phyloP scores from a whole-genome alignment of 2,888 invertebrate species.

The Bellardia pandia region DNA sequence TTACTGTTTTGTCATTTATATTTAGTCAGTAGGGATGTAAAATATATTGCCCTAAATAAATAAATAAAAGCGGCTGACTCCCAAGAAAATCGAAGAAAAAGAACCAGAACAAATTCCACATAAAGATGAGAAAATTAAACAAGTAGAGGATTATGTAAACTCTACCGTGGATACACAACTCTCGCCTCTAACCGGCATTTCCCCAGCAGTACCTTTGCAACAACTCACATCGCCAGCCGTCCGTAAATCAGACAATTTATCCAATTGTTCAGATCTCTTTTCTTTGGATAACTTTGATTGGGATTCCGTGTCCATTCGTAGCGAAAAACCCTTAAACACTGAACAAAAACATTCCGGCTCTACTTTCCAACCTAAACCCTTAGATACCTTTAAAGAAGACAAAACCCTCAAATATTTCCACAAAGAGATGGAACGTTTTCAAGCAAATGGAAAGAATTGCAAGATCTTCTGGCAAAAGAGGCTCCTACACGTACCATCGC shows the following conservation, averaged over 20 bases:
- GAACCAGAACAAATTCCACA: slow-evolving; percentile 10
- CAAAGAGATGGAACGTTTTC: slow-evolving; percentile 94
- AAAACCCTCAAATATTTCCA: slow-evolving; percentile 90
- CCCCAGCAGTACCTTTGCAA: slow-evolving; percentile 39
- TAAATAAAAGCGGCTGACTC: slow-evolving; percentile 19
- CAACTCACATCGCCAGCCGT: slow-evolving; percentile 73
- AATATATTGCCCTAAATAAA: too few relatives aligned
- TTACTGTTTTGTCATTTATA: too few relatives aligned
- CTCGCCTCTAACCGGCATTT: slow-evolving; percentile 21
- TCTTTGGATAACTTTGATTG: slow-evolving; percentile 83
- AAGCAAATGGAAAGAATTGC: slow-evolving; percentile 96
- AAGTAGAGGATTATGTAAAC: slow-evolving; percentile 63
- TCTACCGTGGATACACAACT: slow-evolving; percentile 18
- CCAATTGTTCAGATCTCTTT: slow-evolving; percentile 82
- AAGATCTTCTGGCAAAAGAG: too few relatives aligned
- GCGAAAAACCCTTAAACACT: slow-evolving; percentile 74
- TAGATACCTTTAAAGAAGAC: slow-evolving; percentile 90
- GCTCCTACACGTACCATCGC: too few relatives aligned
- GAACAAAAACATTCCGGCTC: slow-evolving; percentile 79
- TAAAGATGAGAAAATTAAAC: slow-evolving; percentile 54
- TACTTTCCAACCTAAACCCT: slow-evolving; percentile 77
- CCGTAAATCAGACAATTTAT: slow-evolving; percentile 82
- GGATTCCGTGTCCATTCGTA: slow-evolving; percentile 80
- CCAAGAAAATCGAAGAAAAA: slow-evolving; percentile 35
- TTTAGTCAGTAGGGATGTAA: too few relatives aligned